These are phyloP conservation scores for Trachymyrmex septentrionalis DNA, from an alignment of 1,140 invertebrate genomes.

Conservation along the genomic window DNA sequence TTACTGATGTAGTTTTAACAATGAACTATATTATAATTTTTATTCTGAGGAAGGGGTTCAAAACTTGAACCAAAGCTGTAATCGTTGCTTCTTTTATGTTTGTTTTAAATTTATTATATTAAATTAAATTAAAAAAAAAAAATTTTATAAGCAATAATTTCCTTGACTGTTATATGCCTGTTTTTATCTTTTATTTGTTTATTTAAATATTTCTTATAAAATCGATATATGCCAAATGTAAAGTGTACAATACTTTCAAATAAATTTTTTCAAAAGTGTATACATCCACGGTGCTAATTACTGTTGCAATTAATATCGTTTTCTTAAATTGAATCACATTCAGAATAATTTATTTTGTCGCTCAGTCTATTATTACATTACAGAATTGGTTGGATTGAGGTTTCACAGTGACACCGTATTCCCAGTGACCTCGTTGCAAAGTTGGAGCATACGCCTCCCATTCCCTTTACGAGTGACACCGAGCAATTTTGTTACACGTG, in stretches of 20 bases:
- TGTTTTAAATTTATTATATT: too few species aligned
- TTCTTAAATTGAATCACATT: not conserved
- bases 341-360: not conserved
- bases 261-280: not conserved
- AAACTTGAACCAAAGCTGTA: too few species aligned
- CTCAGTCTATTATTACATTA: constrained; percentile 25
- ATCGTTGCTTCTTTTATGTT: too few species aligned
- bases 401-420: constrained; percentile 16
- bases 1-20: too few species aligned
- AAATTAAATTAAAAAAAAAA: too few species aligned
- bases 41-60: too few species aligned
- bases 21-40: too few species aligned
- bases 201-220: not conserved
- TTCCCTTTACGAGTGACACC: constrained; percentile 30
- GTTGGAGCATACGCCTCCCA: constrained; percentile 44
- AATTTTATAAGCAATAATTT: too few species aligned
- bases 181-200: too few species aligned
- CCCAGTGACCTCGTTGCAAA: constrained; percentile 53
- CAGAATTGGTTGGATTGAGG: constrained; percentile 14
- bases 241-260: not conserved
- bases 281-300: not conserved
- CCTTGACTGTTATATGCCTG: too few species aligned
- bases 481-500: constrained; percentile 60
- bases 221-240: not conserved
- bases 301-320: not conserved